Percentiles rank a stretch among this genome's conserved stretches.
phyloP scores from a whole-genome alignment of 2,113 vertebrate genomes.

The Malurus cyaneus region DNA sequence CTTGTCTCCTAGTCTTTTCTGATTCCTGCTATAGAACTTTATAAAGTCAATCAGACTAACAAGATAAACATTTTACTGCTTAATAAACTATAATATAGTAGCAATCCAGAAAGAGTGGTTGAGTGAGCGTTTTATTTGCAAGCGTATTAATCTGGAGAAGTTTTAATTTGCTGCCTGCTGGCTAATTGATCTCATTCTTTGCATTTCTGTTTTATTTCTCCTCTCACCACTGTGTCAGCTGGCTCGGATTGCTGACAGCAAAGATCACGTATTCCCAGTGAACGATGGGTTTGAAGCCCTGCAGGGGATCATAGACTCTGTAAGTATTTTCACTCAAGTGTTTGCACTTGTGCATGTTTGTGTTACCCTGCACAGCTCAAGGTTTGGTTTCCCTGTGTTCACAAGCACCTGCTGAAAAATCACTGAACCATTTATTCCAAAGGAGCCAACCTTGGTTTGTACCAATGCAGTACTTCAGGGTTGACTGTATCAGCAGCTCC shows the following conservation, averaged over 20 bases:
- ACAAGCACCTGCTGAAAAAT: not conserved
- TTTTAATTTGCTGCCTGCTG: not conserved
- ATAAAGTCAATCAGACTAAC: not conserved
- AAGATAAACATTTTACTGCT: not conserved
- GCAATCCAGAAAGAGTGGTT: not conserved
- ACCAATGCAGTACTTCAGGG: not conserved
- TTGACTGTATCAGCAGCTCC: not conserved
- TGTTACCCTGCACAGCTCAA: not conserved
- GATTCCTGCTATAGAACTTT: not conserved
- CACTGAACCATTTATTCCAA: not conserved
- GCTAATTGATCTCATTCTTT: not conserved
- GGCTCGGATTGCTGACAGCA: slow-evolving; percentile 97
- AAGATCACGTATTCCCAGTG: slow-evolving; percentile 97
- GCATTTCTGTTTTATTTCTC: not conserved
- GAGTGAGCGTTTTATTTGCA: not conserved
- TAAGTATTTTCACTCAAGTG: slow-evolving; percentile 71
- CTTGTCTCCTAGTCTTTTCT: not conserved
- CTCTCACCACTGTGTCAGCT: slow-evolving; percentile 72
- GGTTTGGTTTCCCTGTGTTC: not conserved
- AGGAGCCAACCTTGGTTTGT: not conserved
- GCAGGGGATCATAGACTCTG: slow-evolving; percentile 94
- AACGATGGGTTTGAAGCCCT: slow-evolving; percentile 95
- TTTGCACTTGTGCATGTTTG: not conserved
- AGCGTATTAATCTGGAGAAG: not conserved
- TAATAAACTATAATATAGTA: not conserved